Evolutionary conservation across 2,888 invertebrate genomes (phyloP).

Genomic region (Aproaerema taeniolella): DNA sequence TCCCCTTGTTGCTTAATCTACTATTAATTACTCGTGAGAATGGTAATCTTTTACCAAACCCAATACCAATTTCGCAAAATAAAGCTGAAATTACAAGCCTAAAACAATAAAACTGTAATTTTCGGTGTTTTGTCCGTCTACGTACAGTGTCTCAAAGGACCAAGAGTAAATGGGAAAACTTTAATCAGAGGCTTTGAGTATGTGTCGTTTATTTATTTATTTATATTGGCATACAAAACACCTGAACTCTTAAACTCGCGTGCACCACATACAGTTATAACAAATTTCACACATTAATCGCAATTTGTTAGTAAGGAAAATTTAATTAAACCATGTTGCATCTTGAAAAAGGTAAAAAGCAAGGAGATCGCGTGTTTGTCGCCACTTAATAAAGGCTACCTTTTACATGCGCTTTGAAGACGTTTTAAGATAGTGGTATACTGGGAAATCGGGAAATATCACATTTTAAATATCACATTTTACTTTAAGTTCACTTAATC

Average conservation of each 20-base stretch:
- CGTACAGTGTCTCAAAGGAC: too few species aligned
- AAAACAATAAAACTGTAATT: too few species aligned
- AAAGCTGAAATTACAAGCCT: background rate
- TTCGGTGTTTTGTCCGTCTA: too few species aligned
- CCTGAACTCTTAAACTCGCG: too few species aligned
- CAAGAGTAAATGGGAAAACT: too few species aligned
- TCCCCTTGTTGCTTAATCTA: too few species aligned
- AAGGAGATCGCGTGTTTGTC: slow-evolving; percentile 46
- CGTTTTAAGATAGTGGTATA: slow-evolving; percentile 8
- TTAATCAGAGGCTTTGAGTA: too few species aligned
- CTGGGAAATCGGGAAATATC: too few species aligned
- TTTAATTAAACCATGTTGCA: slow-evolving; percentile 31
- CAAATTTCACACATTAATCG: slow-evolving; percentile 43
- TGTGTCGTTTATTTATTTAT: too few species aligned
- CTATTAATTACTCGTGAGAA: background rate
- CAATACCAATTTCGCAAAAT: background rate
- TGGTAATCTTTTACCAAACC: background rate
- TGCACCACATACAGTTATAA: slow-evolving; percentile 13
- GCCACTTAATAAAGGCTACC: slow-evolving; percentile 59
- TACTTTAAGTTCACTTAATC: too few species aligned
- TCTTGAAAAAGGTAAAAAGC: slow-evolving; percentile 26
- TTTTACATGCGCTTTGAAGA: slow-evolving; percentile 29
- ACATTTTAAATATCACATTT: too few species aligned
- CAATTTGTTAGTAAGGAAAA: slow-evolving; percentile 42
- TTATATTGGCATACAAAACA: too few species aligned